Conservation (phyloP, 1,140 invertebrate genomes). For the Heliconius hewitsoni region DNA sequence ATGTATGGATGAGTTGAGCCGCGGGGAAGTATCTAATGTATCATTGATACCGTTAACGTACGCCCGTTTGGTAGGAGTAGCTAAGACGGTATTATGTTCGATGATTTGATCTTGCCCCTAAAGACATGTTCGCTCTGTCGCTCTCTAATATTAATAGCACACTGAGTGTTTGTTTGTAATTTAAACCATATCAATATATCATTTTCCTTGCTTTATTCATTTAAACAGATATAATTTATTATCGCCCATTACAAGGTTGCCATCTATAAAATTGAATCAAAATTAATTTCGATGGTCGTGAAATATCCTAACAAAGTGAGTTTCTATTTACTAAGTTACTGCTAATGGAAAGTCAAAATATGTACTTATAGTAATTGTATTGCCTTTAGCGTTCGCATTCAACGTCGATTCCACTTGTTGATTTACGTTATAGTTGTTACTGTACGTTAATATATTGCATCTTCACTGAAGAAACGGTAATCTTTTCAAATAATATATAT, state of each 20-base stretch:
- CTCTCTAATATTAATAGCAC: slow-evolving; percentile 11
- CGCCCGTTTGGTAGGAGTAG: slow-evolving; percentile 34
- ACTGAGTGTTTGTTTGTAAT: slow-evolving; percentile 1
- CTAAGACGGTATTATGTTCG: slow-evolving; percentile 38
- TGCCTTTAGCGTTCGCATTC: slow-evolving; percentile 45
- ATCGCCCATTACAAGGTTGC: not conserved
- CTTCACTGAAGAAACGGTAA: slow-evolving; percentile 19
- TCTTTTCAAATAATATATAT: not conserved
- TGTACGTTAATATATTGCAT: slow-evolving; percentile 45
- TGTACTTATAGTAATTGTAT: slow-evolving; percentile 56
- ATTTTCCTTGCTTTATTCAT: not conserved
- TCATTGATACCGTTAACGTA: slow-evolving; percentile 59
- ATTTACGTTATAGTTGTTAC: slow-evolving; percentile 45
- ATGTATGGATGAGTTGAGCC: slow-evolving; percentile 55
- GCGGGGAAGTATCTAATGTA: slow-evolving; percentile 54
- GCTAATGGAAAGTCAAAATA: slow-evolving; percentile 65
- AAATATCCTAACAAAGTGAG: slow-evolving; percentile 33
- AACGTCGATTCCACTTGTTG: slow-evolving; percentile 43
- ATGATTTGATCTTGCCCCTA: slow-evolving; percentile 42
- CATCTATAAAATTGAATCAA: slow-evolving; percentile 11
- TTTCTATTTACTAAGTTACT: slow-evolving; percentile 57
- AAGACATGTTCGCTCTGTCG: slow-evolving; percentile 15
- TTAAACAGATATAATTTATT: not conserved
- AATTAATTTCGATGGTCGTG: slow-evolving; percentile 30
- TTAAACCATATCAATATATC: not conserved